Evolutionary conservation across 2,888 invertebrate species (phyloP), one percentile per base, ranked within the genome.

Genomic region (Cyclophora albipunctata): DNA sequence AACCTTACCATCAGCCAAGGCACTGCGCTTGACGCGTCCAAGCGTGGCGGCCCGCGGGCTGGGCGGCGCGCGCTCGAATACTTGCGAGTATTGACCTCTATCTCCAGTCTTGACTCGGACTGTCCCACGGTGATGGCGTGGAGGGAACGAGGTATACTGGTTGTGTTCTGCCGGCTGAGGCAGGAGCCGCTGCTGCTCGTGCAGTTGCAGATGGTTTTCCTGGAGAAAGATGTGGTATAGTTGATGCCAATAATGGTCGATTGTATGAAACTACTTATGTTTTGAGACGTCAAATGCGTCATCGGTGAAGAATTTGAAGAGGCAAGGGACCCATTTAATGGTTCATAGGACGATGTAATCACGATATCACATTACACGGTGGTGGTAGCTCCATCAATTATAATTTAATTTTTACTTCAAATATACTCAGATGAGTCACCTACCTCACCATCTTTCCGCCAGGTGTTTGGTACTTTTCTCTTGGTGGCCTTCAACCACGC

Each of bases 21-120:
- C 74, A 75, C 73, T 79, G 58, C 85, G 82, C 63, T 84, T 87
- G 42, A 81, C 66, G 7, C 87, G 70, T 34, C 84, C 84, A 62
- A 90, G 71, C 49, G 90, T 79, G 45, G 81, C 81, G 4, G 89
- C 74, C 64, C 89, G 67, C 0, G 91, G 91, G 62, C 90, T 90
- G 0, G 88, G 71, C 5, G 91, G 90, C 5, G 90, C 90, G 69
- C 89, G 86, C 62, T 91, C 91, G 58, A 91, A 91, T 45, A 89
- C 88, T 71, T 90, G 89, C 7, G 84, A 85, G 64, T 90, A 90
- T 62, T 89, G 86, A 43, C 88, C 89, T 41, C 84, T 73, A 54
- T 88, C 88, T 0, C 88, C 88, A 46, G 88, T 84, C 47, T 78
- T 75, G 2, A 81, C 81, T 45, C 79, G 71, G 45, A 86, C 82